These are phyloP conservation scores for Ammodytes marinus DNA, from an alignment of 2,113 vertebrate genomes.

Conservation along the genomic window DNA sequence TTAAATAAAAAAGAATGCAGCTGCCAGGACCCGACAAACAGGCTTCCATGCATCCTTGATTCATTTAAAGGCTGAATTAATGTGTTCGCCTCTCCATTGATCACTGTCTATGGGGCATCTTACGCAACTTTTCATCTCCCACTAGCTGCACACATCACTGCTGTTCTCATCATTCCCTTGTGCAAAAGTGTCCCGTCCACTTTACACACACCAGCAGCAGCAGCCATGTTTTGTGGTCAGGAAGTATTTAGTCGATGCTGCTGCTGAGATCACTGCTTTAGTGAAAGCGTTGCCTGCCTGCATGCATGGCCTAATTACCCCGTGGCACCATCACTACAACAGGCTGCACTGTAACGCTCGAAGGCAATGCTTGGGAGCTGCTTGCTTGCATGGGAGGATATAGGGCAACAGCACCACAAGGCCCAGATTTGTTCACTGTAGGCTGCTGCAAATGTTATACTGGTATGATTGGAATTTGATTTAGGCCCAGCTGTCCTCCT, in stretches of 20 bases:
- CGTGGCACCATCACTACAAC: conserved; percentile 53
- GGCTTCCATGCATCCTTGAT: not conserved
- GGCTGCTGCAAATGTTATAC: conserved; percentile 43
- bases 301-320: conserved; percentile 74
- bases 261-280: conserved; percentile 61
- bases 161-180: conserved; percentile 44
- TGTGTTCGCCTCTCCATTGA: conserved; percentile 35
- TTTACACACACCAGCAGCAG: not conserved
- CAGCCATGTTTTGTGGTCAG: conserved; percentile 59
- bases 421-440: conserved; percentile 54
- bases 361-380: conserved; percentile 66
- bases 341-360: conserved; percentile 58
- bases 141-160: conserved; percentile 54
- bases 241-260: conserved; percentile 56
- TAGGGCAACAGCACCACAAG: conserved; percentile 54
- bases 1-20: conserved; percentile 1
- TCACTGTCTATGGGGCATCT: conserved; percentile 8
- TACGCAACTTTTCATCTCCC: conserved; percentile 27
- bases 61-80: conserved; percentile 1
- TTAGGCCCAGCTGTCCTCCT: conserved; percentile 41
- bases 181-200: conserved; percentile 32
- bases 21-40: not conserved
- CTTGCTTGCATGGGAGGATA: conserved; percentile 50
- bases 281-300: conserved; percentile 63
- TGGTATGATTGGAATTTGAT: conserved; percentile 63